Evolutionary conservation across 2,797 vertebrate species (phyloP).

Genomic region (Schizopygopsis malacanthus): DNA sequence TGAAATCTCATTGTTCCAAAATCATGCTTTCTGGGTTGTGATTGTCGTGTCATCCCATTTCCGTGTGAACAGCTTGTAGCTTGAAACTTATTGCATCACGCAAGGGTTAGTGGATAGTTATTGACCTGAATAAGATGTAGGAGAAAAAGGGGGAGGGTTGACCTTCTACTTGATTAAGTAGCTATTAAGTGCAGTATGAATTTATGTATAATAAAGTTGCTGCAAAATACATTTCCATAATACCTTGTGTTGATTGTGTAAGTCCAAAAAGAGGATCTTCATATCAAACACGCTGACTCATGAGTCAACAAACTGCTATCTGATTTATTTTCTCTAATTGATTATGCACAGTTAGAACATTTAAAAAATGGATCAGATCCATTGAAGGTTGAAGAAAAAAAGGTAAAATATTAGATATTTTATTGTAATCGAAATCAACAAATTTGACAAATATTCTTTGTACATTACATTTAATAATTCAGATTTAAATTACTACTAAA

Average conservation of each 20-base stretch:
- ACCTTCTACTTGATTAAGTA: background rate
- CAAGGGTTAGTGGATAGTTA: background rate
- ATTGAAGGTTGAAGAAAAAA: too few species aligned
- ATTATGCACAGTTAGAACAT: background rate
- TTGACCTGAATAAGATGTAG: background rate
- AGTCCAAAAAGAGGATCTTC: background rate
- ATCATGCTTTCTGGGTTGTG: background rate
- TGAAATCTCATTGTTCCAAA: background rate
- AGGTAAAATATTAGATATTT: too few species aligned
- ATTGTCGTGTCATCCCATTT: background rate
- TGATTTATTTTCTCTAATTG: background rate
- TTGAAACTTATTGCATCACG: background rate
- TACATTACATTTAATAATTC: background rate
- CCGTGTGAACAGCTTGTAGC: background rate
- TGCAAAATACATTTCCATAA: background rate
- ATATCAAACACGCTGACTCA: background rate
- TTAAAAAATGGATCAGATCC: background rate
- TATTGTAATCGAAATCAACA: background rate
- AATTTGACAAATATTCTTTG: constrained; percentile 12
- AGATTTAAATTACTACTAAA: constrained; percentile 27
- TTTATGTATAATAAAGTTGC: background rate
- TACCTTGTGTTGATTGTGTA: background rate
- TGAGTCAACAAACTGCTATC: background rate
- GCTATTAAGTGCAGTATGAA: background rate
- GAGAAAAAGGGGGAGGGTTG: background rate